A percentile compares a stretch with the other conserved stretches of the same genome.
Conservation (phyloP, 2,888 invertebrate genomes). For the Eulithis testata region DNA sequence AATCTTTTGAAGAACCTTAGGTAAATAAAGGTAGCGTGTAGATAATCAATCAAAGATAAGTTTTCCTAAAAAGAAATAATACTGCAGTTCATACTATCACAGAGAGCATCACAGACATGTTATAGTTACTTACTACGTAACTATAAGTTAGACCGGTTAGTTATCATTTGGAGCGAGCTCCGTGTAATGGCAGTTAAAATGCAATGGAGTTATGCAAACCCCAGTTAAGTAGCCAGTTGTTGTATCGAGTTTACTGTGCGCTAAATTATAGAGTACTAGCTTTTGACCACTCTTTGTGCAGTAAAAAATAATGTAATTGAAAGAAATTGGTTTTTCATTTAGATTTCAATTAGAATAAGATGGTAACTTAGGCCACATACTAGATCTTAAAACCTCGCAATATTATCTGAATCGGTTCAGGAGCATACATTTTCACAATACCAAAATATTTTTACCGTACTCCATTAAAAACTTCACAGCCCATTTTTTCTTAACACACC, state of each 20-base stretch:
- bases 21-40: too few relatives aligned
- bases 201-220: conserved; percentile 40
- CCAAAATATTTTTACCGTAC: background rate
- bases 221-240: conserved; percentile 7
- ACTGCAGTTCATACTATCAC: background rate
- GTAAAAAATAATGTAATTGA: background rate
- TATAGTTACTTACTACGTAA: conserved; percentile 12
- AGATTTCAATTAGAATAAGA: too few relatives aligned
- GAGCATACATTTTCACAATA: too few relatives aligned
- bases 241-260: conserved; percentile 31
- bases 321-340: too few relatives aligned
- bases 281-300: background rate
- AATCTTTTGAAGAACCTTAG: too few relatives aligned
- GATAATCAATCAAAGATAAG: too few relatives aligned
- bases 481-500: conserved; percentile 31
- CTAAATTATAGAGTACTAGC: conserved; percentile 18
- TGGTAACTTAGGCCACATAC: too few relatives aligned
- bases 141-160: conserved; percentile 29
- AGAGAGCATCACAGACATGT: background rate
- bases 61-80: too few relatives aligned
- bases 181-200: conserved; percentile 45
- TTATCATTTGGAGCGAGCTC: conserved; percentile 43
- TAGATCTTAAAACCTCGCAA: too few relatives aligned
- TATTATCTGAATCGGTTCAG: too few relatives aligned
- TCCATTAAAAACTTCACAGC: conserved; percentile 1